Base-by-base conservation (phyloP, 1,140 invertebrate genomes). In the Panagrolaimus sp. region DNA sequence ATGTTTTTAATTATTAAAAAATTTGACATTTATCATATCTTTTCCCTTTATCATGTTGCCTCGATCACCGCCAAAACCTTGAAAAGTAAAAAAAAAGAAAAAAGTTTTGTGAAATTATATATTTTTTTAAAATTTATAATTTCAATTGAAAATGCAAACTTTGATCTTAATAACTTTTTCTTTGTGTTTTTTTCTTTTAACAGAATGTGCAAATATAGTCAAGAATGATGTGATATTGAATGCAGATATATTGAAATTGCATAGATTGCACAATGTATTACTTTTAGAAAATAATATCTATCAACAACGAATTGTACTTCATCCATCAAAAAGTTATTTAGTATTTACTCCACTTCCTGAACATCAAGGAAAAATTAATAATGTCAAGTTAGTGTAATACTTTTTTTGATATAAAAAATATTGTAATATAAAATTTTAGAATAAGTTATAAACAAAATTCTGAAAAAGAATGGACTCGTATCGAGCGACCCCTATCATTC, bases 271-370 rank as follows among this genome's bases (percentile, higher is more conserved):
- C 11, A 47, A n/a, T n/a, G 14, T 57, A 13, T 7, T 9, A 43
- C 48, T 42, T 38, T 38, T 46, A n/a, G 70, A 75, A 51, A 82
- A 82, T n/a, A n/a, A n/a, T 65, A 68, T 83, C 62, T 82, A 82
- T 68, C 65, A 74, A 25, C 62, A 82, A 62, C 72, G 81, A 68
- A 74, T 82, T 47, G 75, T 82, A 42, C 69, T 82, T 14, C 25
- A 61, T 14, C 80, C 81, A 57, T 77, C 81, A 27, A 69, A 68
- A 20, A 78, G 74, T 25, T 82, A 63, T 72, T 68, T 82, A 23
- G 78, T 78, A 20, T 82, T 80, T 78, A 82, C 77, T 23, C 80
- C 80, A 16, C 68, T 80, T 14, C 57, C 73, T 13, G 75, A 82
- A 66, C 81, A 82, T 68, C 62, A 69, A 62, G 69, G 72, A 14